Percentiles rank a stretch among this genome's conserved stretches.
Evolutionary conservation across 2,888 invertebrate genomes (phyloP).

Genomic region (Yponomeuta plumbellus): DNA sequence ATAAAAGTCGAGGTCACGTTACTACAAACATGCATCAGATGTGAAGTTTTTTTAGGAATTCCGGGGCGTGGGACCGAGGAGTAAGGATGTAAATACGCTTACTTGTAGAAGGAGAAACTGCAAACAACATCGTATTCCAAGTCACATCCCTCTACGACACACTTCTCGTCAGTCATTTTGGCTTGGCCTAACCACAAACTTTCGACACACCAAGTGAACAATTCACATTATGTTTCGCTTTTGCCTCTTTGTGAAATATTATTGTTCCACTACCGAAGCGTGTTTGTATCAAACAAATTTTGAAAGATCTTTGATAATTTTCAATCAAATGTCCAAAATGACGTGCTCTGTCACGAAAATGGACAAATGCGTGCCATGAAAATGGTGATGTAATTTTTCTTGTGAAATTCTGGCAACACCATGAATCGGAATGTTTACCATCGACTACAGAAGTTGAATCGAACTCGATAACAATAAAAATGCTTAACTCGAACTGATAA

Average conservation of each 20-base stretch:
- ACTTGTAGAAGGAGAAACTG: constrained; percentile 74
- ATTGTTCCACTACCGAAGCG: constrained; percentile 71
- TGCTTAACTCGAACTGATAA: not conserved
- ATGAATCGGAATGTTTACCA: not conserved
- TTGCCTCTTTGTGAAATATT: constrained; percentile 48
- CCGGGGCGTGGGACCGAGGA: not conserved
- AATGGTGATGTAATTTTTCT: constrained; percentile 61
- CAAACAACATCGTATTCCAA: constrained; percentile 71
- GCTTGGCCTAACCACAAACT: constrained; percentile 36
- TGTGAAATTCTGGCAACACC: not conserved
- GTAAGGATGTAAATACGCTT: constrained; percentile 39
- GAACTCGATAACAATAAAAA: not conserved
- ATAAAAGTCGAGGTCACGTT: not conserved
- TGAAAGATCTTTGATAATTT: constrained; percentile 75
- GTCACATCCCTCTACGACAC: constrained; percentile 71
- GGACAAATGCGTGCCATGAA: constrained; percentile 69
- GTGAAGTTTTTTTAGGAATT: constrained; percentile 19
- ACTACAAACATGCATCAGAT: constrained; percentile 5
- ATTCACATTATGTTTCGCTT: constrained; percentile 58
- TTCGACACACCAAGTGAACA: constrained; percentile 55
- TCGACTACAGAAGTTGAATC: not conserved
- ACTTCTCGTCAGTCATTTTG: constrained; percentile 66
- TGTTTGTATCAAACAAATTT: constrained; percentile 74
- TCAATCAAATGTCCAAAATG: constrained; percentile 77
- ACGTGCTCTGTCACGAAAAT: constrained; percentile 74